Percentiles rank a stretch among this genome's conserved stretches.
Conservation (phyloP, 2,888 invertebrate genomes). For the Subacronicta megacephala region DNA sequence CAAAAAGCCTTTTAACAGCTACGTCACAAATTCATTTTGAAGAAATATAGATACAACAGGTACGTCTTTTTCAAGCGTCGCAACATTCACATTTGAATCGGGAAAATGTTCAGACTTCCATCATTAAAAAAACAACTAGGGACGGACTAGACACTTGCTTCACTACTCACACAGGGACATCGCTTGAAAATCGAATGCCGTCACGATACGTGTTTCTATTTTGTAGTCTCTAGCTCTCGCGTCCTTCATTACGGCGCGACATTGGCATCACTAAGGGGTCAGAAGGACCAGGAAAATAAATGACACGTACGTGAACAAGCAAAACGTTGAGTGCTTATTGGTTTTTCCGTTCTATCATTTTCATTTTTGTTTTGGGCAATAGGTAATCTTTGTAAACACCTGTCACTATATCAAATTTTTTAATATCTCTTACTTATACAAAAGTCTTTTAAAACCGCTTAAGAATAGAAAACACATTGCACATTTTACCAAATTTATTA, state of each 20-base stretch:
- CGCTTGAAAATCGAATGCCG: constrained; percentile 5
- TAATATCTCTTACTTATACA: too few species aligned
- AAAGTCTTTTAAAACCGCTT: too few species aligned
- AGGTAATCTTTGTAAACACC: too few species aligned
- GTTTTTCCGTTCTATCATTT: too few species aligned
- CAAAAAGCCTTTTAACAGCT: not conserved
- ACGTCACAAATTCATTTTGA: not conserved
- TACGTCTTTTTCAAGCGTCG: not conserved
- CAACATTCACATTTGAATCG: not conserved
- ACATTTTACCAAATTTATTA: too few species aligned
- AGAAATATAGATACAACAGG: not conserved
- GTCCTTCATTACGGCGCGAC: constrained; percentile 16
- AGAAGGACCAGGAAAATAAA: constrained; percentile 1
- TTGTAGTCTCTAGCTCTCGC: not conserved
- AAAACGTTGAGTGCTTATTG: too few species aligned
- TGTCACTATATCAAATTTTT: too few species aligned
- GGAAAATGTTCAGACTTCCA: not conserved
- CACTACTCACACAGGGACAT: not conserved
- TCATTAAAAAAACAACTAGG: constrained; percentile 9
- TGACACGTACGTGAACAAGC: too few species aligned
- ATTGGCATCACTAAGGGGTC: not conserved
- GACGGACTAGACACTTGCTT: not conserved
- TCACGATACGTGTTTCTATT: constrained; percentile 2
- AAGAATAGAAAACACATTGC: too few species aligned
- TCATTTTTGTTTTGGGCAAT: too few species aligned